Evolutionary conservation across 2,113 vertebrate genomes (phyloP), one percentile per base, ranked within the genome.

Genomic region (Sinocyclocheilus rhinocerous): DNA sequence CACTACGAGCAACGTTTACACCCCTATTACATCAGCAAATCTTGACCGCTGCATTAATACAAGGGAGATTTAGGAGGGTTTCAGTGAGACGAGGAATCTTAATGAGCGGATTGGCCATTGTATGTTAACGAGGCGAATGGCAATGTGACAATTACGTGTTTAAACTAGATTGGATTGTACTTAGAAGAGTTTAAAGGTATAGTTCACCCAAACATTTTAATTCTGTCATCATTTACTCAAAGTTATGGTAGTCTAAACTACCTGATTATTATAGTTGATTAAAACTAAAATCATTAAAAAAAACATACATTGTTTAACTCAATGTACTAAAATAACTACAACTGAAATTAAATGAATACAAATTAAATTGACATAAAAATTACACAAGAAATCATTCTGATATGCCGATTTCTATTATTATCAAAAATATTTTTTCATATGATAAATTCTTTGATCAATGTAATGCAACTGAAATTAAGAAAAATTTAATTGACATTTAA

Each of bases 11-110:
- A 33, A 12, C 36, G 81, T 82, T 82, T 82, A 82, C 63, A 29
- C 63, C 75, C 9, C 18, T 45, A 20, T 82, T 82, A 70, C 81
- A 69, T 70, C 81, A 82, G 81, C 45, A 70, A 70, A 70, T 45
- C 79, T 67, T 67, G 59, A 81, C 39, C 59, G 4, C 4, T 1
- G 4, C 16, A 65, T 82, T 22, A 82, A 67, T 63, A 20, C 26
- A 48, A 69, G 63, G 18, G 24, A 70, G 63, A 70, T 55, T 82
- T 18, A 36, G 42, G 63, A 70, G 42, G 45, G 42, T 52, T 77
- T 55, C 42, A 70, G 80, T 29, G 24, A 82, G 18, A 82, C 4
- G 8, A 82, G 42, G 26, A 82, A 69, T 69, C 63, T 29, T 8
- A 67, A 69, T 29, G 42, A 67, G 39, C 1, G 16, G 79, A 81